phyloP scores from a whole-genome alignment of 2,113 vertebrate genomes.

The Theropithecus gelada region DNA sequence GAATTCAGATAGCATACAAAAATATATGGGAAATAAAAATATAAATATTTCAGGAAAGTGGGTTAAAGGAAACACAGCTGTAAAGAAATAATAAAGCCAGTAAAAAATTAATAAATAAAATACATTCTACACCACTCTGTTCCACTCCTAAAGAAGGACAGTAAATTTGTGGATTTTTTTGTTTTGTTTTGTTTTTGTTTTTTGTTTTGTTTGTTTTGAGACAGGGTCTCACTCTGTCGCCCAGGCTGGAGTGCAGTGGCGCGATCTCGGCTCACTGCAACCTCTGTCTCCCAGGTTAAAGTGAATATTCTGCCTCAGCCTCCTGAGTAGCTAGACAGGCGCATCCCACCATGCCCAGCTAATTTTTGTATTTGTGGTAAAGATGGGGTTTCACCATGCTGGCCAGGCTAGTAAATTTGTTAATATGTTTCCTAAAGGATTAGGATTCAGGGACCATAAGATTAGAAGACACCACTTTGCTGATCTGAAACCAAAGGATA shows the following conservation, averaged over 20 bases:
- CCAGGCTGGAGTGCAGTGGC: too few relatives aligned
- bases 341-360: too few relatives aligned
- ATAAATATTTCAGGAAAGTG: background rate
- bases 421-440: background rate
- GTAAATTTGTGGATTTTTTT: background rate
- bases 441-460: background rate
- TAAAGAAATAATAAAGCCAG: background rate
- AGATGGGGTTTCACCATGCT: too few relatives aligned
- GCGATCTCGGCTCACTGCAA: too few relatives aligned
- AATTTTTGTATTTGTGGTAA: too few relatives aligned
- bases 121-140: background rate
- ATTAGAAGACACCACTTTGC: background rate
- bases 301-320: too few relatives aligned
- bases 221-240: too few relatives aligned
- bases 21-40: conserved; percentile 19
- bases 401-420: background rate
- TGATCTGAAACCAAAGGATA: background rate
- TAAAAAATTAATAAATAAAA: background rate
- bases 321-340: too few relatives aligned
- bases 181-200: too few relatives aligned
- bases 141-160: background rate
- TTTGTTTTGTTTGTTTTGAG: too few relatives aligned
- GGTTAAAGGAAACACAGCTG: background rate
- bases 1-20: conserved; percentile 30
- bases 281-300: too few relatives aligned